These are phyloP conservation scores for Anodontia alba DNA, from an alignment of 2,888 invertebrate genomes.

Conservation along the genomic window DNA sequence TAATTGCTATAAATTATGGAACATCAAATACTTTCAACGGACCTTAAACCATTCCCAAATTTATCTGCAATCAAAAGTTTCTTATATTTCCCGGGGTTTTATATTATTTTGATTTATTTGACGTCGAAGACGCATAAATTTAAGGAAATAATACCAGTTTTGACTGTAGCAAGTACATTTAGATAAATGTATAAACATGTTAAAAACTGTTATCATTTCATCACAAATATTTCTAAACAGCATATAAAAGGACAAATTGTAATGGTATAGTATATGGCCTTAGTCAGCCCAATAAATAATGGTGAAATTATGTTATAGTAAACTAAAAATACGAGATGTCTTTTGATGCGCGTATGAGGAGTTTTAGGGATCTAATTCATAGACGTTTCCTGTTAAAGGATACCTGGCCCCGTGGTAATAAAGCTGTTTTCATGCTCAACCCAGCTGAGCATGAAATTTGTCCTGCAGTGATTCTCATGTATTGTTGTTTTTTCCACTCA, in stretches of 20 bases:
- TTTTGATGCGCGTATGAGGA: no score
- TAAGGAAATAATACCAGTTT: constrained; percentile 12
- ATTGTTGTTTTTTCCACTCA: no score
- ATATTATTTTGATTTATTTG: constrained; percentile 15
- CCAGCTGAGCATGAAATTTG: no score
- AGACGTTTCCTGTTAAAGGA: no score
- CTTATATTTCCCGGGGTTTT: constrained; percentile 28
- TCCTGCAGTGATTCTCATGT: no score
- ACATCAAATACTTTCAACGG: constrained; percentile 13
- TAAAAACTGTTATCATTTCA: constrained; percentile 15
- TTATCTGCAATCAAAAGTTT: constrained; percentile 21
- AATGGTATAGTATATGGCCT: constrained; percentile 7
- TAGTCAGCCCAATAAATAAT: constrained; percentile 2
- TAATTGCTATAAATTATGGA: constrained; percentile 28
- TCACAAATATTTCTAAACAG: constrained; percentile 3
- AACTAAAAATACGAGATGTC: neutral
- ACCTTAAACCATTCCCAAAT: constrained; percentile 3
- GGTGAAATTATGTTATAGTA: constrained; percentile 1
- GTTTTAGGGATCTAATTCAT: no score
- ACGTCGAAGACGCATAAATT: constrained; percentile 19
- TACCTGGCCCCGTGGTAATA: no score
- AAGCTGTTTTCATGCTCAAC: no score
- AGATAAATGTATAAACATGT: constrained; percentile 19
- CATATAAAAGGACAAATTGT: constrained; percentile 13
- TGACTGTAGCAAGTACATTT: constrained; percentile 13